A percentile compares a stretch with the other conserved stretches of the same genome.
These are phyloP conservation scores for Apamea sordens DNA, from an alignment of 2,888 invertebrate genomes.

Conservation along the genomic window DNA sequence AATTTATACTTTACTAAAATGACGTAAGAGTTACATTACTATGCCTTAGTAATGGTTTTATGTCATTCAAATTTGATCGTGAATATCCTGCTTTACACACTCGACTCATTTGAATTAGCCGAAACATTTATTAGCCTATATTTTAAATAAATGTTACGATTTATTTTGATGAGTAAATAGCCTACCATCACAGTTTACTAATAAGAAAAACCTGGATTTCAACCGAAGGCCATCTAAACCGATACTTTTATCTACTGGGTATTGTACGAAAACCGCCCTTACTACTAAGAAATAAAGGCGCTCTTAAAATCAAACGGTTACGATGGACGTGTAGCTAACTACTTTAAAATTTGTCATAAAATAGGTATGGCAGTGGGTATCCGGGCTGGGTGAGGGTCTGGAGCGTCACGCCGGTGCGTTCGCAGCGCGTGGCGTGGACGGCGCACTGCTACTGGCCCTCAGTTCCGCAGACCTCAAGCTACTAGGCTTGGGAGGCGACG, in stretches of 20 bases:
- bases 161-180: neutral
- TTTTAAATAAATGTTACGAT: neutral
- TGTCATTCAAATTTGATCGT: neutral
- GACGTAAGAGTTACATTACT: neutral
- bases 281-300: neutral
- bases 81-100: neutral
- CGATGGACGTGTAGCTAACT: neutral
- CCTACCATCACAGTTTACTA: neutral
- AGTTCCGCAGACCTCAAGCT: conserved; percentile 98
- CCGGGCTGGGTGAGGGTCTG: conserved; percentile 95
- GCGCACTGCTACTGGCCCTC: conserved; percentile 95
- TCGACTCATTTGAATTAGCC: neutral
- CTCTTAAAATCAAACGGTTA: neutral
- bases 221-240: neutral
- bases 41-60: neutral
- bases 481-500: conserved; percentile 95
- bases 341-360: neutral
- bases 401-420: conserved; percentile 97
- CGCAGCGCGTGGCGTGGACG: conserved; percentile 96
- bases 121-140: neutral
- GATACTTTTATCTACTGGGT: neutral
- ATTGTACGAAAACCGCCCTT: neutral
- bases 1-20: neutral
- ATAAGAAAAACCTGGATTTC: neutral
- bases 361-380: conserved; percentile 98